These are phyloP conservation scores for Nomada lathburiana DNA, from an alignment of 2,888 invertebrate species.

Conservation along the genomic window DNA sequence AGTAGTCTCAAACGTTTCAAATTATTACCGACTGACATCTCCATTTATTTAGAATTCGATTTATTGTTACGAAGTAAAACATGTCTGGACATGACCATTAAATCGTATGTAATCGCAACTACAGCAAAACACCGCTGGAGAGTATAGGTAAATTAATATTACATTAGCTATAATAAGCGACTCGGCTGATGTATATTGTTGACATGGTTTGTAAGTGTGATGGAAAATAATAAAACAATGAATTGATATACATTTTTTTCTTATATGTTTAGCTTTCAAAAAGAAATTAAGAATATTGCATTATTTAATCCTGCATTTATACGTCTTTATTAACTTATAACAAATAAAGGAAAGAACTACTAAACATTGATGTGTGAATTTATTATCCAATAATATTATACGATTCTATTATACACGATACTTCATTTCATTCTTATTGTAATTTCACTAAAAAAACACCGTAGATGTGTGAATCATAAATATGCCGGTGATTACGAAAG, in stretches of 20 bases:
- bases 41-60: slow-evolving; percentile 44
- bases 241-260: slow-evolving; percentile 69
- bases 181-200: slow-evolving; percentile 68
- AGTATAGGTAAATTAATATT: slow-evolving; percentile 62
- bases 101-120: slow-evolving; percentile 64
- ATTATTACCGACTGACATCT: slow-evolving; percentile 44
- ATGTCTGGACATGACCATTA: slow-evolving; percentile 56
- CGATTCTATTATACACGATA: background rate
- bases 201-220: slow-evolving; percentile 71
- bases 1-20: slow-evolving; percentile 29
- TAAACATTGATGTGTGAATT: slow-evolving; percentile 38
- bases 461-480: background rate
- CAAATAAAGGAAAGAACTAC: slow-evolving; percentile 68
- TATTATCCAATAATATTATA: slow-evolving; percentile 29
- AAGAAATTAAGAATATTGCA: slow-evolving; percentile 61
- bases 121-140: slow-evolving; percentile 49
- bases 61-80: slow-evolving; percentile 50
- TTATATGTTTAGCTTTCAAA: slow-evolving; percentile 63
- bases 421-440: background rate
- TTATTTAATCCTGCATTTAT: slow-evolving; percentile 78
- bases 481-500: too few relatives aligned
- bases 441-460: background rate
- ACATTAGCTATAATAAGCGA: slow-evolving; percentile 66
- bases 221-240: slow-evolving; percentile 70
- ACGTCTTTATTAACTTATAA: slow-evolving; percentile 74